These are phyloP conservation scores for Fukomys damarensis DNA, from an alignment of 2,113 vertebrate genomes.

Conservation along the genomic window DNA sequence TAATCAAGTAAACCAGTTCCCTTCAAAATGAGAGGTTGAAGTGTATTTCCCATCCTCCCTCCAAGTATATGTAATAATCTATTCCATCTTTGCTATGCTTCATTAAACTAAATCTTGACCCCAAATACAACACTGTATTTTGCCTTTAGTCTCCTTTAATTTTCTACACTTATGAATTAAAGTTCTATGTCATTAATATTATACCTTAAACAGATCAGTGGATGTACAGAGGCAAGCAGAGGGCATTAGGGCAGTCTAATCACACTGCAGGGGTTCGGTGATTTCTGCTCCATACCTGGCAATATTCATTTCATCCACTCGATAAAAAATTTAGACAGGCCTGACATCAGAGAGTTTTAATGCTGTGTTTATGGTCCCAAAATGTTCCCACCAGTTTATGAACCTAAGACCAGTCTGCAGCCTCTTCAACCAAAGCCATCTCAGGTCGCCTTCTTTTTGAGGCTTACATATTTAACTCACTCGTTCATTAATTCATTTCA, in stretches of 20 bases:
- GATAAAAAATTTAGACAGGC: conserved; percentile 59
- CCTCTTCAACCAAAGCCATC: conserved; percentile 53
- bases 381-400: not conserved
- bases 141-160: conserved; percentile 82
- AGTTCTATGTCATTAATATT: conserved; percentile 77
- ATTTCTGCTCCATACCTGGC: conserved; percentile 46
- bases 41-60: conserved; percentile 80
- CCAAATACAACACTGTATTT: conserved; percentile 79
- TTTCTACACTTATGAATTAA: conserved; percentile 79
- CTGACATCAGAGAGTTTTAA: conserved; percentile 54
- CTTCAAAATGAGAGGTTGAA: conserved; percentile 85
- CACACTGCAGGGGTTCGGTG: not conserved
- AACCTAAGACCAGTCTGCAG: not conserved
- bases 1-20: conserved; percentile 88
- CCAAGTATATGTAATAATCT: conserved; percentile 85
- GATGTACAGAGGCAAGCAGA: conserved; percentile 77
- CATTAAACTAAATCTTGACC: conserved; percentile 83
- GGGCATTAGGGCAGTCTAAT: conserved; percentile 57
- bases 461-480: not conserved
- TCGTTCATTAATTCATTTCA: not conserved
- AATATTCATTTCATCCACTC: conserved; percentile 60
- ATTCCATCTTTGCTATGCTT: conserved; percentile 82
- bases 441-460: conserved; percentile 68
- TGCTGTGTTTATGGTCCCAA: conserved; percentile 68
- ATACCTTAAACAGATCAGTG: conserved; percentile 80